Base-by-base conservation (phyloP, 64 coral and sea anemone genomes). In the Exaiptasia diaphana region DNA sequence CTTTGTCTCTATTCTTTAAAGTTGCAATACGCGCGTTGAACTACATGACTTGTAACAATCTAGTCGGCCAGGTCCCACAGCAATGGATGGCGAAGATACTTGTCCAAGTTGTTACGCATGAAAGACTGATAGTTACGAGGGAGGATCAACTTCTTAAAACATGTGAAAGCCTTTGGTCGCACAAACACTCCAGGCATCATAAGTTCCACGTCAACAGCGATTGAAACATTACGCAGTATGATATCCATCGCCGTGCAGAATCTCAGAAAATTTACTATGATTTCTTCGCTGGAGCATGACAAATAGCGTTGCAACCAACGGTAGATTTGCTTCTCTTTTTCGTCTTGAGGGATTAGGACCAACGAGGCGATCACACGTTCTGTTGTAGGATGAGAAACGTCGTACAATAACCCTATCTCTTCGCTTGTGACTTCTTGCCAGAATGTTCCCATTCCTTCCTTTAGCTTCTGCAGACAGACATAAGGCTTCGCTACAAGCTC, bases 391-490 rank as follows among this genome's bases (percentile, higher is more conserved):
- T 14, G 71, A 33, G 24, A 80, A 70, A 35, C 53, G 31, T n/a
- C n/a, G n/a, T n/a, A n/a, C n/a, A n/a, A n/a, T n/a, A n/a, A n/a
- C n/a, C n/a, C n/a, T 21, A 90, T 83, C 67, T 83, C 79, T n/a
- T 83, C 56, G n/a, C 11, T 60, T 68, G 17, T 53, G 12, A 83
- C 80, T 44, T 30, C 72, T 57, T 77, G 41, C 88, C 88, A 90
- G 62, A 90, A 90, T 4, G 88, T 67, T 14, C 60, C 88, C 71
- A 83, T 77, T 36, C 88, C 79, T 83, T 90, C 79, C 64, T 49
- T 64, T 67, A 83, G 60, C 44, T 71, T 90, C 0, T 34, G 32
- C 11, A 90, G 78, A 41, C 70, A 90, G 7, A 57, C 36, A 28
- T 79, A 90, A 25, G 79, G 88, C 49, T 90, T 90, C 13, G 70